These are phyloP conservation scores for Malurus leucopterus DNA, from an alignment of 2,797 vertebrate species.

Conservation along the genomic window DNA sequence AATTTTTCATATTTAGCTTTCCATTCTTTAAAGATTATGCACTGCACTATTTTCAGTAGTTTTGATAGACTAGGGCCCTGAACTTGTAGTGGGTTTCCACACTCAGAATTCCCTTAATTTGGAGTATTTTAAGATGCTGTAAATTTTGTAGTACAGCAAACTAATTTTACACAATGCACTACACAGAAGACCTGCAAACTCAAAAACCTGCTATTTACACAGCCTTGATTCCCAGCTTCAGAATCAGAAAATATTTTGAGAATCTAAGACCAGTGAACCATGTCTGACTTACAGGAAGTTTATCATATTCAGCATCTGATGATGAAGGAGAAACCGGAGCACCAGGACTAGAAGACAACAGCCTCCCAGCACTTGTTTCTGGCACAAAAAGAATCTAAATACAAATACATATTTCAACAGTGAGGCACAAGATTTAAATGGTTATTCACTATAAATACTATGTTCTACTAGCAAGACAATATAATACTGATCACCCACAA, in stretches of 20 bases:
- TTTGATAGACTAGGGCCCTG: neutral
- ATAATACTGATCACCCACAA: neutral
- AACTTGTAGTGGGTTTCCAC: neutral
- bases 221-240: neutral
- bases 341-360: conserved; percentile 62
- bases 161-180: neutral
- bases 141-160: neutral
- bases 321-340: conserved; percentile 73
- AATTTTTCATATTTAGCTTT: neutral
- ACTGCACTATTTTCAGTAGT: neutral
- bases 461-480: neutral
- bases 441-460: neutral
- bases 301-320: conserved; percentile 80
- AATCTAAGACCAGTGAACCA: neutral
- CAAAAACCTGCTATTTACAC: neutral
- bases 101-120: neutral
- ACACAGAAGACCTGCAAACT: neutral
- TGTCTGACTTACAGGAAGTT: conserved; percentile 74
- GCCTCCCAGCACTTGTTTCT: conserved; percentile 55
- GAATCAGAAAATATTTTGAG: neutral
- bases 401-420: neutral
- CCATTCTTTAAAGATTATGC: neutral
- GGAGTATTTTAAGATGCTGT: neutral
- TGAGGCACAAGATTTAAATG: neutral
- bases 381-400: conserved; percentile 78